Base-by-base conservation (phyloP, 1,140 invertebrate genomes). In the Cydia splendana region DNA sequence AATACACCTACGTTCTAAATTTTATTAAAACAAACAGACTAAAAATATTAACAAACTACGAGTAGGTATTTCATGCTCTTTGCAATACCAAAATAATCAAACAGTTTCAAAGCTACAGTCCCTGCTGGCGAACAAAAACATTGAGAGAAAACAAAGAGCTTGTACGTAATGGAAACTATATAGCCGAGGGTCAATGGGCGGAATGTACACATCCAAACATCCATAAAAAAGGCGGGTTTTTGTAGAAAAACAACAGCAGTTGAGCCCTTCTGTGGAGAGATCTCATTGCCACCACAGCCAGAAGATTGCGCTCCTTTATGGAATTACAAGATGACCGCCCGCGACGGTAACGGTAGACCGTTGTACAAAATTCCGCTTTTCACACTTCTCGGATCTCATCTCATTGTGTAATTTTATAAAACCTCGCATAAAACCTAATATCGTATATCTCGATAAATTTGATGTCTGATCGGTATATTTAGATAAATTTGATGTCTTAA, bases 141-240 rank as follows among this genome's bases (percentile, higher is more conserved):
- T 20, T 62, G 18, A 62, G 20, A 20, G 20, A 62, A 62, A 62
- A 62, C 20, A 62, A 24, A 62, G 20, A 62, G 57, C 20, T 24
- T 24, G 57, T 24, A 62, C 57, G 57, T 62, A 62, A 62, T 62
- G 57, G 57, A 24, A 62, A 62, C 57, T 62, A 62, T 62, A 62
- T 62, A 62, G 57, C 57, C 18, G 9, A 62, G 57, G 57, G 57
- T 62, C 57, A 62, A 62, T 24, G 57, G 57, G 57, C 10, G 57
- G 57, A 62, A 62, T 62, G 57, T 62, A 62, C 57, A 62, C 57
- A 3, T 24, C 9, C 20, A 62, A 20, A 62, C 57, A 10, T 10
- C 9, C 4, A 62, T 24, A 62, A 62, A 62, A 62, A 62, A 62
- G 57, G 9, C 7, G 10, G 9, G 0, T 10, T 62, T 9, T 62